These are phyloP conservation scores for Corydoras sp. DNA, from an alignment of 2,113 vertebrate species.

Conservation along the genomic window DNA sequence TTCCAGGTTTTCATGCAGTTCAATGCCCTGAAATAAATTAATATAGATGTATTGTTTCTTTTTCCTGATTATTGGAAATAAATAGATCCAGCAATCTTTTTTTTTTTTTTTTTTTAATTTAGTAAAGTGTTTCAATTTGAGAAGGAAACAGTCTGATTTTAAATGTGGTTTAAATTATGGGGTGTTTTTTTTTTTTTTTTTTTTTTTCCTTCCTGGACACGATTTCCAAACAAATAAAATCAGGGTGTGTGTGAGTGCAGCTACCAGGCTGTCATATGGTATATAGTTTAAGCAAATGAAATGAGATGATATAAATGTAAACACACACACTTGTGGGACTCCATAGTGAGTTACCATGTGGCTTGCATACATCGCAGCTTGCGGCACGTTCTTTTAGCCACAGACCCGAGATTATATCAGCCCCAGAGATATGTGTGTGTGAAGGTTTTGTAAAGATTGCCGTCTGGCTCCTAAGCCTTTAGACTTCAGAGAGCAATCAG, in stretches of 20 bases:
- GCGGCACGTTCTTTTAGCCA: background rate
- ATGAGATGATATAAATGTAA: background rate
- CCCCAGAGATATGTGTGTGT: constrained; percentile 2
- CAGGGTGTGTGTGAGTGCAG: background rate
- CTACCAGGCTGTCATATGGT: background rate
- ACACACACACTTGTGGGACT: background rate
- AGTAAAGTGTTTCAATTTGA: background rate
- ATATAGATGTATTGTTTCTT: background rate
- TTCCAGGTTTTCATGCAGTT: background rate
- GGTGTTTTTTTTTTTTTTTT: no score
- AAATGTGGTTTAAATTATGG: background rate
- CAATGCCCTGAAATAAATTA: background rate
- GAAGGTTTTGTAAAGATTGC: constrained; percentile 38
- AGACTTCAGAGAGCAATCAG: constrained; percentile 7
- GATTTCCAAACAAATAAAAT: constrained; percentile 4
- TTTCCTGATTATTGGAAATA: background rate
- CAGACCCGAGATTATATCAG: background rate
- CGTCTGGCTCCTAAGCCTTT: constrained; percentile 5
- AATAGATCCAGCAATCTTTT: background rate
- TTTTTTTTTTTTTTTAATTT: background rate
- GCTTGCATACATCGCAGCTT: background rate
- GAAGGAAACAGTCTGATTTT: background rate
- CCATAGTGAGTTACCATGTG: background rate
- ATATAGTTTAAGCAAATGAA: background rate
- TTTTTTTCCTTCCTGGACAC: no score